Percentiles rank a stretch among this genome's conserved stretches.
Evolutionary conservation across 2,797 vertebrate species (phyloP).

Genomic region (Sebastes matsubarae): DNA sequence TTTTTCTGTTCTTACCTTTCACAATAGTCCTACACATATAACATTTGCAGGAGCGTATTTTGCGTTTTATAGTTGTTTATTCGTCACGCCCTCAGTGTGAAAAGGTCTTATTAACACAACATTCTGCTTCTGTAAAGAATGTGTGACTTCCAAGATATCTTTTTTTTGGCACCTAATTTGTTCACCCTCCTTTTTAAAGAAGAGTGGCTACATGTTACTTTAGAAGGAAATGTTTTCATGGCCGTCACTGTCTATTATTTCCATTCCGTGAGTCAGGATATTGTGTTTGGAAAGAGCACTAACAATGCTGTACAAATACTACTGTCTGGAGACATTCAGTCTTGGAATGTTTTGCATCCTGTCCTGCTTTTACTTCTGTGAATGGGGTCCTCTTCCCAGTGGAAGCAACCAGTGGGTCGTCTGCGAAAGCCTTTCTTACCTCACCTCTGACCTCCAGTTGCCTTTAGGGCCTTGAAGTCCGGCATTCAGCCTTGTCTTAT

Average conservation of each 20-base stretch:
- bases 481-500: constrained; percentile 28
- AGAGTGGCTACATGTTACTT: background rate
- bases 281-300: constrained; percentile 45
- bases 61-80: no score
- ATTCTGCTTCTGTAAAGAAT: background rate
- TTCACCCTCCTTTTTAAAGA: background rate
- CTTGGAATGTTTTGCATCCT: constrained; percentile 61
- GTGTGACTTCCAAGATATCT: background rate
- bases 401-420: background rate
- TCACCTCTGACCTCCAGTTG: constrained; percentile 35
- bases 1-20: no score
- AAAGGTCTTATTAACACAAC: background rate
- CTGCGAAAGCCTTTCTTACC: constrained; percentile 32
- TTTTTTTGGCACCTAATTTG: background rate
- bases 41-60: no score
- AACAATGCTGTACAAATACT: constrained; percentile 41
- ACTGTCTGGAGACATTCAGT: constrained; percentile 50
- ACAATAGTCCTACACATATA: no score
- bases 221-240: constrained; percentile 1
- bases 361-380: constrained; percentile 40
- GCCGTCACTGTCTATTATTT: constrained; percentile 23
- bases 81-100: no score
- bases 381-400: constrained; percentile 26
- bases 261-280: constrained; percentile 26
- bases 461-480: constrained; percentile 39